Conservation (phyloP, 2,113 vertebrate species). For the Stegastes partitus region DNA sequence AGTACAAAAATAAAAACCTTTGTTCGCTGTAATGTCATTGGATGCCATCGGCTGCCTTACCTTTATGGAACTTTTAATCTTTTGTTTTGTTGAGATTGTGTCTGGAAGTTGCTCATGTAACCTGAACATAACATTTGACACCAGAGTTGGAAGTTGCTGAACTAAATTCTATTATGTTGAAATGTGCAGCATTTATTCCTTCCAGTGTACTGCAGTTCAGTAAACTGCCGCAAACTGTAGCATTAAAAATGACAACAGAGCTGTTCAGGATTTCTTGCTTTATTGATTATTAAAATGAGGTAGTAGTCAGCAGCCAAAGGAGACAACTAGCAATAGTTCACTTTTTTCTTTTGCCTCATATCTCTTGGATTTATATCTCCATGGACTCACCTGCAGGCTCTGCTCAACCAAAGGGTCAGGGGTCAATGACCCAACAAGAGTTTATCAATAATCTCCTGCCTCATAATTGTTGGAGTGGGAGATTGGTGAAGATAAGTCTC, state of each 20-base stretch:
- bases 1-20: conserved; percentile 35
- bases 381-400: conserved; percentile 9
- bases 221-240: neutral
- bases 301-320: neutral
- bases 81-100: neutral
- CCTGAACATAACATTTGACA: neutral
- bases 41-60: conserved; percentile 27
- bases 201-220: neutral
- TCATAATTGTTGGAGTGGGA: neutral
- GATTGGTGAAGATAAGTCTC: neutral
- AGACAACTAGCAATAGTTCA: neutral
- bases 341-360: neutral
- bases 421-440: neutral
- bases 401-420: neutral
- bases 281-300: neutral
- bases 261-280: neutral
- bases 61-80: conserved; percentile 24
- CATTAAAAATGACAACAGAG: neutral
- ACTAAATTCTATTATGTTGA: neutral
- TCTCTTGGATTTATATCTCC: neutral
- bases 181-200: neutral
- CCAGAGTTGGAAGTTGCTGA: neutral
- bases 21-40: conserved; percentile 22
- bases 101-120: neutral
- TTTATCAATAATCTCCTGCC: neutral